Base-by-base conservation (phyloP, 2,113 vertebrate species). In the Nothobranchius kuhntae region DNA sequence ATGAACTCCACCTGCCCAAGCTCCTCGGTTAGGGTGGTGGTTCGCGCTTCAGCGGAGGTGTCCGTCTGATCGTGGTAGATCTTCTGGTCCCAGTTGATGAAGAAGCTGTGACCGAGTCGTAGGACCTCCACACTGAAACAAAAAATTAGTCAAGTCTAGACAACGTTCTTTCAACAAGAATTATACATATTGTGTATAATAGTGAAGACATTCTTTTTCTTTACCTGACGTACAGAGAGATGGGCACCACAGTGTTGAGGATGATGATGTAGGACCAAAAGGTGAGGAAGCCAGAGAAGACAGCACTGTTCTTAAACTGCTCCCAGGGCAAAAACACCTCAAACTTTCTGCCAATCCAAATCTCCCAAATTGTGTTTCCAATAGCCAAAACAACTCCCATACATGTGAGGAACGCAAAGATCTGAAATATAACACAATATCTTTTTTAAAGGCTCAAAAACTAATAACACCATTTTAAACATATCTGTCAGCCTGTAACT, bases 191-290 rank as follows among this genome's bases (percentile, higher is more conserved):
- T 30, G 30, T 30, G 30, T 30, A 38, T 45, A 21, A 45, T 60
- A 42, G 6, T 11, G 6, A 8, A 36, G 50, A 48, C 1, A 4
- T 36, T 24, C 9, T 26, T 63, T 44, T 42, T 13, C 12, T 52
- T 77, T 86, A 98, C 96, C 96, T 96, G 87, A 98, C 95, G 0
- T 98, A 98, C 6, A 97, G 93, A 0, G 96, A 98, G 68, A 98
- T 98, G 85, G 96, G 96, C 86, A 97, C 95, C 6, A 98, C 95
- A 1, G 95, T 98, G 91, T 98, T 97, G 88, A 97, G 95, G 89
- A 96, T 96, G 92, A 98, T 97, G 91, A 98, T 93, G 80, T 98
- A 98, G 47, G 96, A 98, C 96, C 96, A 98, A 91, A 98, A 98
- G 73, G 95, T 95, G 77, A 98, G 95, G 88, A 98, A 98, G 73